Evolutionary conservation across 2,113 vertebrate genomes (phyloP), one percentile per base, ranked within the genome.

Genomic region (Phrynosoma platyrhinos): DNA sequence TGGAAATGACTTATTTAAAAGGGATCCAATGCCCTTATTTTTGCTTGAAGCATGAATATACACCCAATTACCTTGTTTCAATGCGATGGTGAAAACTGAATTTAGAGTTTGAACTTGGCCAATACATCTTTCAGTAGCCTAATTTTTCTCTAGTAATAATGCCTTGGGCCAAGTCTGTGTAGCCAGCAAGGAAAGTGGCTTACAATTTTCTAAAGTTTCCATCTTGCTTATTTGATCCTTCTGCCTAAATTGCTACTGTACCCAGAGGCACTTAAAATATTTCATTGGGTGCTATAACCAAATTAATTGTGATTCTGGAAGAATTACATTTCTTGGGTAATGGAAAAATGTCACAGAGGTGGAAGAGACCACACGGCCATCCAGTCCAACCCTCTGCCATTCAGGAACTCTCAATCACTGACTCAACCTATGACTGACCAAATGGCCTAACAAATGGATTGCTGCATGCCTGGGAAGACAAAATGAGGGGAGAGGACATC

Each of bases 141-240:
- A 30, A 21, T 77, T 85, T 76, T 66, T 47, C 58, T 47, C n/a
- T 23, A 42, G 12, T 25, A 85, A 30, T 62, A 76, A 76, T 88
- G 40, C 12, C 77, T 85, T 64, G 77, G 81, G 86, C 82, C 36
- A 58, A 79, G 64, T 80, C 55, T 91, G 75, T 72, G 2, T 87
- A 72, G 89, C 69, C 20, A 9, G 85, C 8, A 30, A 86, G 72
- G 87, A 14, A 68, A 71, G 47, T 86, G 80, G 14, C 2, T 77
- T 79, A 72, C 68, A 52, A 23, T 76, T 88, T 89, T 79, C 64
- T 83, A n/a, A 79, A 14, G 1, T 83, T 79, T 12, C 4, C 32
- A 91, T 91, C 55, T 36, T 91, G 3, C 30, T 85, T 86, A n/a
- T 85, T 25, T 83, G 88, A 89, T 75, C 58, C 6, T 2, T 89